Base-by-base conservation (phyloP, 1,140 invertebrate genomes). In the Chrysoperla carnea region DNA sequence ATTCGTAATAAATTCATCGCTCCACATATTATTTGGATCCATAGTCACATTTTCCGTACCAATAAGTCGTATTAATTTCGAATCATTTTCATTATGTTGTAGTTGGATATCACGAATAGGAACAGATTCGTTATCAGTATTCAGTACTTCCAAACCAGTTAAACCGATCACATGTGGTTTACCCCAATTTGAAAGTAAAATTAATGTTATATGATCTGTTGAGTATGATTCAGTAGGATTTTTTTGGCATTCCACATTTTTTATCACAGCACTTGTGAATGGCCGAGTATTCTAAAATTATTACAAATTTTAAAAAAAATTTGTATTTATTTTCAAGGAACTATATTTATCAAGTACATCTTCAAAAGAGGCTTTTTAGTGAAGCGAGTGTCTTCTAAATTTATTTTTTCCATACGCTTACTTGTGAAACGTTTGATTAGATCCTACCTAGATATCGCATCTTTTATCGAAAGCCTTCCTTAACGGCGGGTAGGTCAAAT, bases 1-100 rank as follows among this genome's bases (percentile, higher is more conserved):
- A 4, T 66, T 63, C 37, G 74, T 60, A 44, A 63, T 58, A 27
- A 59, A 56, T 54, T 53, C 51, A 56, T 52, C 50, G 44, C 64
- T 63, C 75, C 75, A 80, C 76, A 80, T 78, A 39, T 75, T 58
- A 23, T 62, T 58, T n/a, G 56, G 50, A 40, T 75, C 63, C 1
- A 61, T 70, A 4, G 75, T 70, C 31, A 77, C 59, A 51, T 76
- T 75, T 4, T 62, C 53, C n/a, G 66, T 69, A 50, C 72, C 65
- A 45, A 76, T 66, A 9, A 79, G 48, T 41, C 55, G 37, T 29
- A 42, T 39, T 28, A 57, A 42, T 23, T 40, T 29, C 6, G 29
- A 15, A 17, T 43, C 36, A 28, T 37, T 37, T 23, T 23, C 4
- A 28, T 13, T 8, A 38, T n/a, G 6, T 9, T 14, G 35, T 53